Evolutionary conservation across 2,888 invertebrate species (phyloP), one percentile per base, ranked within the genome.

Genomic region (Calameuta filiformis): DNA sequence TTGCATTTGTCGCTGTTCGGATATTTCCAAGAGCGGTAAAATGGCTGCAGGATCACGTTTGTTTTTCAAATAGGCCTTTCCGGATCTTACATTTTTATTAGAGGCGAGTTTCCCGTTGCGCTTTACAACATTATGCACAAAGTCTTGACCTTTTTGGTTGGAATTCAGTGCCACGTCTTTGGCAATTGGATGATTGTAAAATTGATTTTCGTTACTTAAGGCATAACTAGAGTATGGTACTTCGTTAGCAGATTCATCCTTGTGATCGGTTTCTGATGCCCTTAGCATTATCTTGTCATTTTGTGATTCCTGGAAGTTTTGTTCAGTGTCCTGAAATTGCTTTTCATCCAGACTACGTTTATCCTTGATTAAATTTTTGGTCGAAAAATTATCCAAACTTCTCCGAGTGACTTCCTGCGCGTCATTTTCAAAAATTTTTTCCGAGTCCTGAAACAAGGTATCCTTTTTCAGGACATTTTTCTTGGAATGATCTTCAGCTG

Each of bases 1-100:
- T 34, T 77, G 77, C 31, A 73, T 12, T 23, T 77, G 35, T 68
- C 35, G 73, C 31, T 73, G 73, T 23, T 77, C 77, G 9, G 73
- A 77, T 23, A 73, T 2, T 73, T 73, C 73, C 9, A 73, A 68
- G 12, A 68, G 73, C 0, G 77, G 77, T 35, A 73, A 68, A 31
- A 77, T 35, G 33, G 73, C 73, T 6, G 77, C 40, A 9, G 40
- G 40, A 56, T 56, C 40, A 56, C 9, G 40, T 56, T 56, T 56
- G 23, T 1, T 23, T 56, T 56, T 56, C 6, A 56, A 56, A 9
- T 56, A 56, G 23, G 23, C 2, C 0, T 1, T 23, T 56, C 40
- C 23, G 4, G 40, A 56, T 56, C 40, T 23, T 56, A 56, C 4
- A 23, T 56, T 56, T 56, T 2, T 56, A 56, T 56, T 23, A 2